Evolutionary conservation across 2,888 invertebrate genomes (phyloP), one percentile per base, ranked within the genome.

Genomic region (Zygogramma bicolorata): DNA sequence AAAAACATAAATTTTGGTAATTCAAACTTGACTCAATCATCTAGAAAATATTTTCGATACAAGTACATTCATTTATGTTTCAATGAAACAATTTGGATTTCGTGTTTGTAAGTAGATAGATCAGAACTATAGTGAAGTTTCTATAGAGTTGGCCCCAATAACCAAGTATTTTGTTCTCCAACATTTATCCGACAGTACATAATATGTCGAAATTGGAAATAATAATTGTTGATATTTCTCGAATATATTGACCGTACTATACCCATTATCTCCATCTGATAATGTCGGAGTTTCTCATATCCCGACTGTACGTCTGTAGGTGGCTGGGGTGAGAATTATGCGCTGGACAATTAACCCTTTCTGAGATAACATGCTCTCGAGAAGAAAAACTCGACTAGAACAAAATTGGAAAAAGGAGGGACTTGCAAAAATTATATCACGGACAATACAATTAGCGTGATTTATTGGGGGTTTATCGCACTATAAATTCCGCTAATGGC

Each of bases 381-480:
- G 63, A 62, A 71, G 70, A 74, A 73, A 74, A 73, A 74, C 63
- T 71, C 68, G 42, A 40, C 69, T 63, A 59, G 58, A 60, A 15
- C 71, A 68, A 75, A 75, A 77, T 77, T 70, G 66, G 75, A 72
- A 77, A 78, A 78, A 78, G 77, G 78, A 75, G 77, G 76, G 68
- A 59, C 75, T 62, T 65, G 68, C 69, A 73, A 77, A 77, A 75
- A 77, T 76, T 71, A 77, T 77, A 75, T 77, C 74, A 68, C 61
- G 75, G 68, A 79, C 77, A 77, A 75, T 71, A 75, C 75, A 73
- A 77, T 77, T 77, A 77, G 78, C 75, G 77, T 81, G 81, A 82
- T 83, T 83, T 82, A 82, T 81, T 79, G 75, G 75, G 74, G 80
- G 80, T 81, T 83, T 82, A 82, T 74, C 67, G 71, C 72, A 68